phyloP scores from a whole-genome alignment of 2,113 vertebrate species.

The Glareola pratincola region DNA sequence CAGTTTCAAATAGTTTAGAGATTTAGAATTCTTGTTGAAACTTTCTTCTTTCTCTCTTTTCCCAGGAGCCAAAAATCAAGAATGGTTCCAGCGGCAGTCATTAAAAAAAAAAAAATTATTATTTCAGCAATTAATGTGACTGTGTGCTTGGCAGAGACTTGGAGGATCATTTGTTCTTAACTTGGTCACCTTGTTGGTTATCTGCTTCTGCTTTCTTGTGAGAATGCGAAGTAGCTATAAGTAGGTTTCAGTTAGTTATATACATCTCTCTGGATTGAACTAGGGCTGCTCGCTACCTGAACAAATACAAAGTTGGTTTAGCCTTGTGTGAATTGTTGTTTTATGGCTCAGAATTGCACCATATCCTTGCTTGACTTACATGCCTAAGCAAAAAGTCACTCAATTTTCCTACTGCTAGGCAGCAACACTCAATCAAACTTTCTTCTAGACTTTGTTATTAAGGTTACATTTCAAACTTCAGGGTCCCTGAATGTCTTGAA shows the following conservation, averaged over 20 bases:
- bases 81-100: background rate
- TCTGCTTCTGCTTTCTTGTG: background rate
- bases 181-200: background rate
- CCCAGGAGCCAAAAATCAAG: background rate
- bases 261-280: background rate
- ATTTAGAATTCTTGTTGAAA: background rate
- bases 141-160: background rate
- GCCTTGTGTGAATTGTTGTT: rapidly evolving
- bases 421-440: background rate
- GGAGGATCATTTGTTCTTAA: background rate
- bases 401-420: background rate
- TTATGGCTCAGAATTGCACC: background rate
- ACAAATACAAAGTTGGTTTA: background rate
- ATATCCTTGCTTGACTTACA: background rate
- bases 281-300: rapidly evolving
- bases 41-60: background rate
- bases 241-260: background rate
- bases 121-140: background rate
- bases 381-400: background rate
- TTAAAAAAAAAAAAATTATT: background rate
- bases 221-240: background rate
- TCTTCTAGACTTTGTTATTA: background rate
- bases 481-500: background rate
- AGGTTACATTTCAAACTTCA: background rate
- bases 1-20: background rate